A percentile compares a stretch with the other conserved stretches of the same genome.
Conservation (phyloP, 2,797 vertebrate species). For the Nyctalus aviator region DNA sequence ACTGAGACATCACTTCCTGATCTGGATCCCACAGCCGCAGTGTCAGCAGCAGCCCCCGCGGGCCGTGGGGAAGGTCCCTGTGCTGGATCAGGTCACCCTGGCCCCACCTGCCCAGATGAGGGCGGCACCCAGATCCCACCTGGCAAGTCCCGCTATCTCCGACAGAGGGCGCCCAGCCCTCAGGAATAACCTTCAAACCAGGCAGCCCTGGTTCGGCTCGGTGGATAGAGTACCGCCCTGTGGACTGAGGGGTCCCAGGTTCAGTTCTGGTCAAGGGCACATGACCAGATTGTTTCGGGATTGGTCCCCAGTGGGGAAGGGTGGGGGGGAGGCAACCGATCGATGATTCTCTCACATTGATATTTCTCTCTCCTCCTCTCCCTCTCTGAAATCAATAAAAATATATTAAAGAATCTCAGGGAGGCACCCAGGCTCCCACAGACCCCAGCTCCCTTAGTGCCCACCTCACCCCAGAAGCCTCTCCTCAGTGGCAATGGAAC, state of each 20-base stretch:
- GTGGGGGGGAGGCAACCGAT: too few relatives aligned
- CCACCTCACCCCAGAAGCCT: background rate
- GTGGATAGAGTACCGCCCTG: too few relatives aligned
- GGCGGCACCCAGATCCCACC: fast-evolving
- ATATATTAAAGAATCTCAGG: background rate
- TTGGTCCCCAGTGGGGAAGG: too few relatives aligned
- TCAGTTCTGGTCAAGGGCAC: too few relatives aligned
- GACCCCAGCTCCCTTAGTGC: too few relatives aligned
- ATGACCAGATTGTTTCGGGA: too few relatives aligned
- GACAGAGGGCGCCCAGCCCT: background rate
- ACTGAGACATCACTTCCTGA: background rate
- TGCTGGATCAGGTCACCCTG: too few relatives aligned
- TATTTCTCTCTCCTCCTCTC: too few relatives aligned
- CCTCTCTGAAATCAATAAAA: too few relatives aligned
- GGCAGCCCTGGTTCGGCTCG: background rate
- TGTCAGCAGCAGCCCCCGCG: background rate
- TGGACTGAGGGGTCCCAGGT: too few relatives aligned
- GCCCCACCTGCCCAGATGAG: background rate
- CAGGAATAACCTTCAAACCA: background rate
- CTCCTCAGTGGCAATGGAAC: background rate
- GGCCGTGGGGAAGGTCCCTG: background rate
- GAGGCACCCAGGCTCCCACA: background rate
- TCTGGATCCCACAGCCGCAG: background rate
- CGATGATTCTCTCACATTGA: too few relatives aligned
- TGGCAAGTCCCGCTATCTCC: background rate